These are phyloP conservation scores for Xenopus petersii DNA, from an alignment of 2,797 vertebrate species.

Conservation along the genomic window DNA sequence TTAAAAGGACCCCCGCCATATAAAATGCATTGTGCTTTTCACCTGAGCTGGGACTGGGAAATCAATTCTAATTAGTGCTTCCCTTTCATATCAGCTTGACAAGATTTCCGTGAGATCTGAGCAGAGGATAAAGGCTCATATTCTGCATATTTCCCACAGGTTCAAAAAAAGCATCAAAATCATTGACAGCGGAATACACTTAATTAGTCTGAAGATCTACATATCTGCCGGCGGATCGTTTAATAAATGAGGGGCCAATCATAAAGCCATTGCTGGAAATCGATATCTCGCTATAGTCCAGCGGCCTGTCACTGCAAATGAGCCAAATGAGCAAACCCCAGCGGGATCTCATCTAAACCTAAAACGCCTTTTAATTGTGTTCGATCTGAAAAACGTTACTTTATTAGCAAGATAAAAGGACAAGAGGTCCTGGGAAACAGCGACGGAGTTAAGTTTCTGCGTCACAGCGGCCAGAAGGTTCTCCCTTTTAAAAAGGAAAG, in stretches of 20 bases:
- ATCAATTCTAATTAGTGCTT: slow-evolving; percentile 43
- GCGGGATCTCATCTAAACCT: background rate
- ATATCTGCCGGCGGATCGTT: slow-evolving; percentile 1
- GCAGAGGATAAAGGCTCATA: slow-evolving; percentile 6
- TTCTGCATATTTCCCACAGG: slow-evolving; percentile 27
- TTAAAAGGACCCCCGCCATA: too few species aligned
- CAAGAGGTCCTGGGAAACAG: background rate
- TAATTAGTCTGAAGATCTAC: slow-evolving; percentile 25
- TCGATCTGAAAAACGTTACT: background rate
- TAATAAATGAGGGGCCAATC: too few species aligned
- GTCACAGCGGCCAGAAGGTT: too few species aligned
- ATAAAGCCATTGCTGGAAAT: too few species aligned
- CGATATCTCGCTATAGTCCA: background rate
- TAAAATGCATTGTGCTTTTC: slow-evolving; percentile 7
- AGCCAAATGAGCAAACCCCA: background rate
- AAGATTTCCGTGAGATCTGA: slow-evolving; percentile 28
- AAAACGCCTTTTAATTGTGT: slow-evolving; percentile 13
- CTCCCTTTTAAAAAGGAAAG: too few species aligned
- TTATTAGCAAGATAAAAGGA: too few species aligned
- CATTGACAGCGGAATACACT: slow-evolving; percentile 6
- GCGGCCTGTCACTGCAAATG: slow-evolving; percentile 26
- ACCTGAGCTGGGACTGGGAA: slow-evolving; percentile 11
- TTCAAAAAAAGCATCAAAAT: slow-evolving; percentile 7
- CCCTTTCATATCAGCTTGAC: background rate
- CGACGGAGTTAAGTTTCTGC: too few species aligned